Evolutionary conservation across 2,888 invertebrate genomes (phyloP).

Genomic region (Lysandra bellargus): DNA sequence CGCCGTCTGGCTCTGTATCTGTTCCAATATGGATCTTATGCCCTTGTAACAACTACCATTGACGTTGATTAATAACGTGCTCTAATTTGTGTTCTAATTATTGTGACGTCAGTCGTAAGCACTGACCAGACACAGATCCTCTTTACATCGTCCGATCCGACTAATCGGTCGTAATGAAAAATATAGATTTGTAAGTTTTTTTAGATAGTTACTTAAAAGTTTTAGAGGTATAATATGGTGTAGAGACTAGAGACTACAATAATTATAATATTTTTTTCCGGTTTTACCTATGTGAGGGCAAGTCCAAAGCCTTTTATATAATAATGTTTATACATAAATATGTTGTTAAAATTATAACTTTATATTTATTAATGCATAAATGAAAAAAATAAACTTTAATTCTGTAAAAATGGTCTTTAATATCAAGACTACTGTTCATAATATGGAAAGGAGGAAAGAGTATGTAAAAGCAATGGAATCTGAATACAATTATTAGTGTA

Average conservation of each 20-base stretch:
- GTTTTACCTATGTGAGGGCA: too few species aligned
- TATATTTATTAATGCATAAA: not conserved
- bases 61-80: constrained; percentile 7
- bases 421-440: not conserved
- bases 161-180: not conserved
- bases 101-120: not conserved
- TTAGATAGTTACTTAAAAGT: too few species aligned
- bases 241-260: not conserved
- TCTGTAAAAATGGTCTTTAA: not conserved
- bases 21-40: constrained; percentile 34
- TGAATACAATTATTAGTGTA: not conserved
- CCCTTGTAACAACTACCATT: constrained; percentile 33
- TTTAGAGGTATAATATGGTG: too few species aligned
- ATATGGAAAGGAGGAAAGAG: not conserved
- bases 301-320: too few species aligned
- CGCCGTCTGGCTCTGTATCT: constrained; percentile 39
- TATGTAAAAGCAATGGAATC: not conserved
- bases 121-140: not conserved
- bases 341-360: too few species aligned
- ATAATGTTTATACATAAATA: not conserved
- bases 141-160: not conserved
- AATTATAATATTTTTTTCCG: not conserved
- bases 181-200: not conserved
- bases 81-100: constrained; percentile 25
- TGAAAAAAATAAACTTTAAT: not conserved